Evolutionary conservation across 2,888 invertebrate species (phyloP).

Genomic region (Ormyrus rosae): DNA sequence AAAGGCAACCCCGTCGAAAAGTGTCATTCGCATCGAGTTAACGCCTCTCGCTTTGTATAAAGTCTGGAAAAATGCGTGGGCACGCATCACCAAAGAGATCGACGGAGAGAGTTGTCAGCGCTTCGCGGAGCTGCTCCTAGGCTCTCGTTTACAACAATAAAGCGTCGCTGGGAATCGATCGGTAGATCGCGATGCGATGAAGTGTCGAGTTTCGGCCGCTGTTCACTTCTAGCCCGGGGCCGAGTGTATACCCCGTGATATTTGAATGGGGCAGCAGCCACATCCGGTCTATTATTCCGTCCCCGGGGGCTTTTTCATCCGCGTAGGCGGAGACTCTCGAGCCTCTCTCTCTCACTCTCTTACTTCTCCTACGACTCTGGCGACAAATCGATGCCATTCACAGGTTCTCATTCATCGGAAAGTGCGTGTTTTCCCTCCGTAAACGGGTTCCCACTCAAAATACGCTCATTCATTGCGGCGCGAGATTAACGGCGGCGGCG

Average conservation of each 20-base stretch:
- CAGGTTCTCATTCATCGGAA: constrained; percentile 46
- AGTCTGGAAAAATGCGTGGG: background rate
- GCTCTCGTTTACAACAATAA: constrained; percentile 12
- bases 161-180: constrained; percentile 66
- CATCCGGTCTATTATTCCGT: constrained; percentile 73
- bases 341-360: constrained; percentile 48
- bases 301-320: constrained; percentile 57
- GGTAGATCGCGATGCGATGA: constrained; percentile 68
- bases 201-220: constrained; percentile 72
- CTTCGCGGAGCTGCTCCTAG: background rate
- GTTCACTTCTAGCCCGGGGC: constrained; percentile 69
- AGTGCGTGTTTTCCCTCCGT: constrained; percentile 68
- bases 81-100: background rate
- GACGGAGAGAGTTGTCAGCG: background rate
- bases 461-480: constrained; percentile 62
- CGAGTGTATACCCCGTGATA: background rate
- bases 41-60: background rate
- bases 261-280: constrained; percentile 70
- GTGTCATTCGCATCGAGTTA: background rate
- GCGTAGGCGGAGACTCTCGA: constrained; percentile 54
- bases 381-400: constrained; percentile 68
- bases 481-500: constrained; percentile 59
- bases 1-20: too few relatives aligned
- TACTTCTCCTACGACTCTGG: constrained; percentile 60
- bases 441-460: constrained; percentile 69